phyloP scores from a whole-genome alignment of 2,888 invertebrate genomes.

The Drosophila birchii region DNA sequence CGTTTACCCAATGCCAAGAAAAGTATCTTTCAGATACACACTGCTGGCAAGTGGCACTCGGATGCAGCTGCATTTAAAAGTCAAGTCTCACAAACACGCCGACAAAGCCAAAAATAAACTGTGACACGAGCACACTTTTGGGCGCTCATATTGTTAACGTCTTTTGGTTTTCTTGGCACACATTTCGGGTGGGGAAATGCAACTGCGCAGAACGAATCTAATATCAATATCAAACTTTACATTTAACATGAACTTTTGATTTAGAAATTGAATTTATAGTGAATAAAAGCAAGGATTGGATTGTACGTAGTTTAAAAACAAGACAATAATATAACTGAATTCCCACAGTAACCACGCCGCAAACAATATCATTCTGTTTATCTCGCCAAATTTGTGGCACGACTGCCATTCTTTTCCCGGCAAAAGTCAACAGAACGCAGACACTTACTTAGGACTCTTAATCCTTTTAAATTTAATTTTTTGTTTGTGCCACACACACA shows the following conservation, averaged over 20 bases:
- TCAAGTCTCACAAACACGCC: conserved; percentile 65
- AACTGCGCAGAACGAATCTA: background rate
- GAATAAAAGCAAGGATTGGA: background rate
- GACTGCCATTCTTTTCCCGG: conserved; percentile 18
- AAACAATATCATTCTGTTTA: conserved; percentile 31
- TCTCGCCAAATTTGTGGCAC: conserved; percentile 40
- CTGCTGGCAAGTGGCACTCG: conserved; percentile 68
- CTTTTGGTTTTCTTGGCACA: conserved; percentile 65
- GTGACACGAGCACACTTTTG: conserved; percentile 57
- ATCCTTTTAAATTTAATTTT: conserved; percentile 76
- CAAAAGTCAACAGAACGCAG: conserved; percentile 50
- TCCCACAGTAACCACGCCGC: conserved; percentile 6
- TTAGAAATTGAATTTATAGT: background rate
- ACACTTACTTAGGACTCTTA: conserved; percentile 58
- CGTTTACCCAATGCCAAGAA: conserved; percentile 52
- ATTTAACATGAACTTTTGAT: background rate
- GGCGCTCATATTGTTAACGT: conserved; percentile 55
- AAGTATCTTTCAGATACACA: conserved; percentile 50
- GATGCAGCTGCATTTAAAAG: conserved; percentile 67
- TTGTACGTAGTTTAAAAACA: conserved; percentile 4
- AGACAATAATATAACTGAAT: conserved; percentile 12
- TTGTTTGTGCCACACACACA: conserved; percentile 51
- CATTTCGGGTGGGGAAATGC: conserved; percentile 29
- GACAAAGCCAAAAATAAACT: conserved; percentile 51
- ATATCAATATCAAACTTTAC: background rate